Evolutionary conservation across 2,113 vertebrate species (phyloP), one percentile per base, ranked within the genome.

Genomic region (Mobula hypostoma): DNA sequence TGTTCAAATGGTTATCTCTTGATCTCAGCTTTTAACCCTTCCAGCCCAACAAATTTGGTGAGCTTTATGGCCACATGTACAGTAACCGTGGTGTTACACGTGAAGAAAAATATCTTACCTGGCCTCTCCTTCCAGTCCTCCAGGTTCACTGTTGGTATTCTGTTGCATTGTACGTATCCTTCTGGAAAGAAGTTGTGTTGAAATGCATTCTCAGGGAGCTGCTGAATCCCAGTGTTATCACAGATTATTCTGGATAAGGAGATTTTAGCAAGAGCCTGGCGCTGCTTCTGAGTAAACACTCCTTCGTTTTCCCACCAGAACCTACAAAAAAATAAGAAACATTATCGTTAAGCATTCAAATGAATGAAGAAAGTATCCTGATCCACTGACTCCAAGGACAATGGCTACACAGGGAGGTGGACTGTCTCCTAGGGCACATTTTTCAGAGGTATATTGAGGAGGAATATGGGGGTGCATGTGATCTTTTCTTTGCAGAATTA

Each of bases 291-390:
- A 58, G 97, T 98, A 96, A 99, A 99, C 83, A 98, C 96, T 0
- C 96, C 97, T 0, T 82, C 61, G 56, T 96, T 97, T 95, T 98
- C 95, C 98, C 98, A 98, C 97, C 98, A 99, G 95, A 98, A 99
- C 95, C 98, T 97, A 96, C 87, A 40, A 32, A 70, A 7, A 63
- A 70, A 58, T 1, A 91, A 40, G 8, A 36, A 56, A 48, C 12
- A 66, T 74, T 19, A 74, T 74, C 27, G 72, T 24, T 19, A 24
- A 74, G 72, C 72, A 5, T 70, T 17, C 11, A 70, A 14, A 70
- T 11, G 68, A 15, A 19, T 15, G 21, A 19, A 5, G 72, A 74
- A 74, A 74, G 17, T 74, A 74, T 74, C 19, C 19, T 19, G 72
- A 24, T 74, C 21, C 72, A 74, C 5, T 21, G 72, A 74, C 17